Evolutionary conservation across 92 coral and sea anemone species (phyloP).

Genomic region (Epizoanthus rinbou): DNA sequence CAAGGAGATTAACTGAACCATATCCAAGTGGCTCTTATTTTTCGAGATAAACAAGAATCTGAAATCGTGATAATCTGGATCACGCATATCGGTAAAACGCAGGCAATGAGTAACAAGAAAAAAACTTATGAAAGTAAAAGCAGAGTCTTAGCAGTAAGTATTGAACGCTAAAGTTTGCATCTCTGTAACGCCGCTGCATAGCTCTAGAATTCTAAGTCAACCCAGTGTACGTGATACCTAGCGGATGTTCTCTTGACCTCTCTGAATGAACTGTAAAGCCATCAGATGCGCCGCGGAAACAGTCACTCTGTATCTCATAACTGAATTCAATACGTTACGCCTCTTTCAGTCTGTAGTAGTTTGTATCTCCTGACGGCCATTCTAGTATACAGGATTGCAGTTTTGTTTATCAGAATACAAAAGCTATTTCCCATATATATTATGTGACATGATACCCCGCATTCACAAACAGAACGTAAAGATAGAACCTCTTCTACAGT

Average conservation of each 20-base stretch:
- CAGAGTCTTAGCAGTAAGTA: background rate
- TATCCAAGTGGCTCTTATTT: background rate
- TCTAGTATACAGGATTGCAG: too few relatives aligned
- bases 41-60: background rate
- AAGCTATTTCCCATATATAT: too few relatives aligned
- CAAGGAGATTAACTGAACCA: background rate
- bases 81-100: background rate
- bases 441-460: too few relatives aligned
- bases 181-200: background rate
- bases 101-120: background rate
- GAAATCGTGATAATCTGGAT: background rate
- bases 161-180: background rate
- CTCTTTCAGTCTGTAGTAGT: too few relatives aligned
- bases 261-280: slow-evolving; percentile 2
- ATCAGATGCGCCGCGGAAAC: background rate
- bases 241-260: slow-evolving; percentile 10
- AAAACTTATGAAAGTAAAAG: background rate
- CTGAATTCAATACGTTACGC: background rate
- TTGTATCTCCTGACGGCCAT: background rate
- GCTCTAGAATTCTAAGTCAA: too few relatives aligned
- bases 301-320: background rate
- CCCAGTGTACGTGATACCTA: background rate
- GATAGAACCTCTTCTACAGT: too few relatives aligned
- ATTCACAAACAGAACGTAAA: too few relatives aligned
- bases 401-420: too few relatives aligned